Conservation (phyloP, 1,140 invertebrate species). For the Conopomorpha cramerella region DNA sequence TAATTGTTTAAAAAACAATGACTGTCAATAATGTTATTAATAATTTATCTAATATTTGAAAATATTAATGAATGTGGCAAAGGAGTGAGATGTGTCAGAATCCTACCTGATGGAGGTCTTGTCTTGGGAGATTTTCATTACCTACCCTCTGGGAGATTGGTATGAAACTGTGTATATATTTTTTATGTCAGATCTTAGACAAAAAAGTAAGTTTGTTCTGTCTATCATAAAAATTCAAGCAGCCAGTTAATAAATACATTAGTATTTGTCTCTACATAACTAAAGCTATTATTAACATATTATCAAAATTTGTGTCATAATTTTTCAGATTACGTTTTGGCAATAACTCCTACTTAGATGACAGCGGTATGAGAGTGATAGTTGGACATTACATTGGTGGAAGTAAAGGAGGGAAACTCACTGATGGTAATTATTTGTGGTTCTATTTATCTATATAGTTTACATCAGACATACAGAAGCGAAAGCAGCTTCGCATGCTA, state of each 20-base stretch:
- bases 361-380: conserved; percentile 75
- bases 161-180: neutral
- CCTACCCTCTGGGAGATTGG: neutral
- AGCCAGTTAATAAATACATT: neutral
- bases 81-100: no score
- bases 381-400: conserved; percentile 82
- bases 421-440: conserved; percentile 62
- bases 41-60: no score
- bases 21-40: no score
- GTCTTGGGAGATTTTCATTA: no score
- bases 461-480: no score
- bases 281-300: no score
- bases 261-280: no score
- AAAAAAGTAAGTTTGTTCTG: neutral
- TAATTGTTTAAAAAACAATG: conserved; percentile 1
- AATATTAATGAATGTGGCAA: no score
- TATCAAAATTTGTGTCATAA: conserved; percentile 1
- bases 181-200: neutral
- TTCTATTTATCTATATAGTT: no score
- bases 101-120: no score
- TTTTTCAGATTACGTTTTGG: conserved; percentile 32
- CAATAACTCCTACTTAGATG: conserved; percentile 67
- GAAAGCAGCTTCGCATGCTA: no score
- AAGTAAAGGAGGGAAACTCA: conserved; percentile 69
- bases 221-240: neutral